Percentiles rank a stretch among this genome's conserved stretches.
Evolutionary conservation across 2,113 vertebrate genomes (phyloP).

Genomic region (Abramis brama): DNA sequence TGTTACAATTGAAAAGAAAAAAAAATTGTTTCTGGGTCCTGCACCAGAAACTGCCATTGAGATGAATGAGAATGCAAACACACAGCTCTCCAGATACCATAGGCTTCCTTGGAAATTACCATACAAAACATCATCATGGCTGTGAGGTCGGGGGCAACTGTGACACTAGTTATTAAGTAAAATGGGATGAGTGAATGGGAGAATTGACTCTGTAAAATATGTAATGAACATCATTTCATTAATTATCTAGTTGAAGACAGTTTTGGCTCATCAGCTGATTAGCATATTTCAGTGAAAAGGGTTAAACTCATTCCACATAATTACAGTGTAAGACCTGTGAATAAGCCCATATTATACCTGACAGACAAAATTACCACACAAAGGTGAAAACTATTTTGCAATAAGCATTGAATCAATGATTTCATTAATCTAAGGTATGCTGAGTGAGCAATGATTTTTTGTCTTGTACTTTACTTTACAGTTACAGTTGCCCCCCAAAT

Average conservation of each 20-base stretch:
- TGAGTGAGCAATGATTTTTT: background rate
- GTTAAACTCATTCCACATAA: background rate
- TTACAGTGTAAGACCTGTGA: background rate
- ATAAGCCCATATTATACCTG: background rate
- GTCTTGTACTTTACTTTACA: background rate
- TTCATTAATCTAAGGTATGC: background rate
- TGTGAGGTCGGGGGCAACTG: background rate
- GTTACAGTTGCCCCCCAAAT: background rate
- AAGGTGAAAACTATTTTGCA: constrained; percentile 3
- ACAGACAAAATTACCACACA: background rate
- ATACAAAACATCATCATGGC: background rate
- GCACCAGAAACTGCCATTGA: background rate
- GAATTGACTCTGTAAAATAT: background rate
- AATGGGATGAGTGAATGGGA: background rate
- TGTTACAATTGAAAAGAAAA: no score
- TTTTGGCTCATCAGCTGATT: background rate
- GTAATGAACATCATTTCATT: background rate
- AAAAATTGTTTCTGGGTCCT: background rate
- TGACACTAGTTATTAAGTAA: background rate
- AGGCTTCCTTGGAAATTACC: background rate
- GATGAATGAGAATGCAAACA: background rate
- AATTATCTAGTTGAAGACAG: background rate
- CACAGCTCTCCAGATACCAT: background rate
- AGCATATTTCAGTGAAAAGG: constrained; percentile 5
- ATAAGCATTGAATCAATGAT: background rate